These are phyloP conservation scores for Drosophila colorata DNA, from an alignment of 2,888 invertebrate species.

Conservation along the genomic window DNA sequence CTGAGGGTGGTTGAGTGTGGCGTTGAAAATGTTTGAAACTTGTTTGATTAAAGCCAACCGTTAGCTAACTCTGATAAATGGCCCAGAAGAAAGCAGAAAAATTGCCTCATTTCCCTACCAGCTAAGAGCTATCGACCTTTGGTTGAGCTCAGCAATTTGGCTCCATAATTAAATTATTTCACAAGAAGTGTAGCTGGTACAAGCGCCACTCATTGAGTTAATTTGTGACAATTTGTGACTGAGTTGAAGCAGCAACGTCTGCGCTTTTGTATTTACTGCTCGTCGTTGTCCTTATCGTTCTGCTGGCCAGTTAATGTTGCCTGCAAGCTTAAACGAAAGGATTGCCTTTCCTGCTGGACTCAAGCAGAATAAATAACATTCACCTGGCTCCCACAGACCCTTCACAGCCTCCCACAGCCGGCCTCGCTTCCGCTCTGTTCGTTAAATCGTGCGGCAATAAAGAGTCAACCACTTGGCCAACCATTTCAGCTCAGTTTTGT, in stretches of 20 bases:
- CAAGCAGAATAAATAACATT: slow-evolving; percentile 44
- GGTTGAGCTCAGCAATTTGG: slow-evolving; percentile 17
- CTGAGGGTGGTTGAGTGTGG: neutral
- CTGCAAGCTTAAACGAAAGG: slow-evolving; percentile 20
- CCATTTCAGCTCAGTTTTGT: slow-evolving; percentile 47
- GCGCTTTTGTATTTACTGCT: slow-evolving; percentile 45
- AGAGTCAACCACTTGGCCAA: slow-evolving; percentile 66
- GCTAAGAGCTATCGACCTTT: neutral
- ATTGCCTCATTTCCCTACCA: neutral
- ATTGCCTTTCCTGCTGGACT: slow-evolving; percentile 18
- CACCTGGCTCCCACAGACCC: slow-evolving; percentile 19
- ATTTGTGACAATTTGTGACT: slow-evolving; percentile 69
- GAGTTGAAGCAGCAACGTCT: slow-evolving; percentile 51
- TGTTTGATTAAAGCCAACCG: slow-evolving; percentile 3
- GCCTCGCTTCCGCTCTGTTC: slow-evolving; percentile 9
- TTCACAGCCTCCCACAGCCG: neutral
- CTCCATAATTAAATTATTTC: slow-evolving; percentile 74
- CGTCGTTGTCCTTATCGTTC: slow-evolving; percentile 6
- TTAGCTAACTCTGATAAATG: neutral
- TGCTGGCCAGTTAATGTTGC: slow-evolving; percentile 24
- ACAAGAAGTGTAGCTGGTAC: slow-evolving; percentile 46
- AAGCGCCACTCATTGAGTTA: slow-evolving; percentile 71
- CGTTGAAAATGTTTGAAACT: neutral
- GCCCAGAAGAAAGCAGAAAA: neutral
- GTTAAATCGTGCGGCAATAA: slow-evolving; percentile 72